Percentiles rank a stretch among this genome's conserved stretches.
phyloP scores from a whole-genome alignment of 2,113 vertebrate genomes.

The Pomatostomus ruficeps region DNA sequence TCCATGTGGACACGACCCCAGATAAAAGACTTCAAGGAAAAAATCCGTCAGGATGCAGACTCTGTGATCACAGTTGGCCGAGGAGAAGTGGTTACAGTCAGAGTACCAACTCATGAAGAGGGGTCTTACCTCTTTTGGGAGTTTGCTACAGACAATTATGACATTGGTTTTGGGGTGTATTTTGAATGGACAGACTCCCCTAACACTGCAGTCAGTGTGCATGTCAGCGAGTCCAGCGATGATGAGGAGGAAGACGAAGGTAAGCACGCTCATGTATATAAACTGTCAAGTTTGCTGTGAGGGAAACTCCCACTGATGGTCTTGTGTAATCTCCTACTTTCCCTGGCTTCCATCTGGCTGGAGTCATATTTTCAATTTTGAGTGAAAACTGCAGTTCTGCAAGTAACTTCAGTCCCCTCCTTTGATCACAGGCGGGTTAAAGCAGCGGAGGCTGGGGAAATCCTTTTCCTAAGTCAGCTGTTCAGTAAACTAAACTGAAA shows the following conservation, averaged over 20 bases:
- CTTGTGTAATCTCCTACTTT: background rate
- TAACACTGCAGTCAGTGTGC: constrained; percentile 93
- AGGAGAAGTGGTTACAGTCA: constrained; percentile 96
- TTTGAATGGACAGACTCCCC: constrained; percentile 98
- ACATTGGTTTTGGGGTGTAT: constrained; percentile 98
- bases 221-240: constrained; percentile 97
- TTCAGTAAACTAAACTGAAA: background rate
- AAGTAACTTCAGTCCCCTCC: background rate
- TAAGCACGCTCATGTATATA: background rate
- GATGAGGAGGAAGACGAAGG: constrained; percentile 98
- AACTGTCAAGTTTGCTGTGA: background rate
- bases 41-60: constrained; percentile 96
- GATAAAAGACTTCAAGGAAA: constrained; percentile 98
- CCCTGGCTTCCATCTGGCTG: background rate
- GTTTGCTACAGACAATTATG: constrained; percentile 98
- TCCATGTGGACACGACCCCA: constrained; percentile 99
- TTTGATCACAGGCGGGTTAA: background rate
- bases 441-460: background rate
- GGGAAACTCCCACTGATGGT: background rate
- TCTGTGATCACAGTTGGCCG: constrained; percentile 97
- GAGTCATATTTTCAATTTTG: background rate
- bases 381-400: background rate
- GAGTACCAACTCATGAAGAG: constrained; percentile 96
- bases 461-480: background rate
- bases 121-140: constrained; percentile 99